Conservation (phyloP, 2,113 vertebrate genomes). For the Sander lucioperca region DNA sequence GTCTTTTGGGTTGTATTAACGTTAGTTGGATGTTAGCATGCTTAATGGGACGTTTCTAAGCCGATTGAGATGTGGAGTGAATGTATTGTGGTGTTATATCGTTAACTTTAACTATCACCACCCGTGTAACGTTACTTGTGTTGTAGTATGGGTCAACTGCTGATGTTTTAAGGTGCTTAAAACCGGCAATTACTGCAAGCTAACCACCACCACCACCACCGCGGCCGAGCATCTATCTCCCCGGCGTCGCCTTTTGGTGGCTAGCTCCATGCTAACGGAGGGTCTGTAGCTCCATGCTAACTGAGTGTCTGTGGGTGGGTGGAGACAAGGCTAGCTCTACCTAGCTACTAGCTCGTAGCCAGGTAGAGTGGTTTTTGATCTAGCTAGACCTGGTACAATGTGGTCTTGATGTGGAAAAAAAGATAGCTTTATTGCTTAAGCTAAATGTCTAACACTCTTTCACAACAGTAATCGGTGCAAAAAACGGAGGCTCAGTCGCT, state of each 20-base stretch:
- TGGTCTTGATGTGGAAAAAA: too few relatives aligned
- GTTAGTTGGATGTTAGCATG: not conserved
- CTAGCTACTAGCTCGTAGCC: too few relatives aligned
- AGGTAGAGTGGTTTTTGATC: too few relatives aligned
- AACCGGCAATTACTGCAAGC: constrained; percentile 46
- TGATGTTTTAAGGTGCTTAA: not conserved
- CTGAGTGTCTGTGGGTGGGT: not conserved
- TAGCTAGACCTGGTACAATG: too few relatives aligned
- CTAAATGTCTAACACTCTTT: too few relatives aligned
- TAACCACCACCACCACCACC: not conserved
- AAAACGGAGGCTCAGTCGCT: too few relatives aligned
- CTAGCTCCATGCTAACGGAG: constrained; percentile 55
- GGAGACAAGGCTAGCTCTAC: not conserved
- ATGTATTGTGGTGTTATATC: not conserved
- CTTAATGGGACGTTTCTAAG: not conserved
- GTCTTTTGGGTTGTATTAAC: too few relatives aligned
- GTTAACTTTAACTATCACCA: not conserved
- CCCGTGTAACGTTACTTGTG: not conserved
- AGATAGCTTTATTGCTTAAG: too few relatives aligned
- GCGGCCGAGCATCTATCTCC: constrained; percentile 16
- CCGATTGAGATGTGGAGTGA: constrained; percentile 17
- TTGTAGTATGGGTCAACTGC: not conserved
- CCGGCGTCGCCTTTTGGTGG: constrained; percentile 6
- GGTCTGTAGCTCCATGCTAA: constrained; percentile 26
- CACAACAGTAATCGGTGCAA: too few relatives aligned